Conservation (phyloP, 2,797 vertebrate genomes). For the Pantherophis vulpinus region DNA sequence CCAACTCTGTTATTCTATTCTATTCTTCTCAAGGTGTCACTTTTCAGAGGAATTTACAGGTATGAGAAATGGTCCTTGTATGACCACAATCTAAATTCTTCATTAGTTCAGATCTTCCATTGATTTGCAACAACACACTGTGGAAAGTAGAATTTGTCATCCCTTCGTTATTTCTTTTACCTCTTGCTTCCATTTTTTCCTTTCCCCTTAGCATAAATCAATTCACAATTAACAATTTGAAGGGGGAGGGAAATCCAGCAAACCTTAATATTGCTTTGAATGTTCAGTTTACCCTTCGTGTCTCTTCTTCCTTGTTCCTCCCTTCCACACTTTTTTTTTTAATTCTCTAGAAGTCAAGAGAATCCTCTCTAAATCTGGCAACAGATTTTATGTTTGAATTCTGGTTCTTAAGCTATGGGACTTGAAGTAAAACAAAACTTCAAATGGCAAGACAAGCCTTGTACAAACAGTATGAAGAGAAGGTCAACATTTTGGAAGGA, state of each 20-base stretch:
- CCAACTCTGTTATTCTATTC: too few relatives aligned
- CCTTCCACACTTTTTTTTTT: neutral
- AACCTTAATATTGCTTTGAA: slow-evolving; percentile 1
- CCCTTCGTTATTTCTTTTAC: neutral
- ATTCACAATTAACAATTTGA: neutral
- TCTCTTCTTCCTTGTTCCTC: neutral
- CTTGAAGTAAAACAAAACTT: slow-evolving; percentile 51
- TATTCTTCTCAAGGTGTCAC: neutral
- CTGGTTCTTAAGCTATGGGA: slow-evolving; percentile 39
- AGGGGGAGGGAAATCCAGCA: neutral
- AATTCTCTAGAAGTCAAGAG: slow-evolving; percentile 13
- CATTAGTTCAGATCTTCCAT: neutral
- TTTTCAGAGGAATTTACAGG: neutral
- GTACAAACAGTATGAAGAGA: slow-evolving; percentile 6
- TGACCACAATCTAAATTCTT: neutral
- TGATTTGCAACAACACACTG: neutral
- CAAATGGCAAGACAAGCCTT: slow-evolving; percentile 15
- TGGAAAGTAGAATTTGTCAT: neutral
- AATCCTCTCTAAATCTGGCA: slow-evolving; percentile 3
- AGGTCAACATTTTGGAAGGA: slow-evolving; percentile 34
- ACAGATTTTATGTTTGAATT: slow-evolving; percentile 51
- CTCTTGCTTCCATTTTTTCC: neutral
- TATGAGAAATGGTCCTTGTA: neutral
- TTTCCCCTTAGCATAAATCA: neutral
- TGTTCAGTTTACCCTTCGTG: neutral